These are phyloP conservation scores for Ranitomeya imitator DNA, from an alignment of 2,113 vertebrate species.

Conservation along the genomic window DNA sequence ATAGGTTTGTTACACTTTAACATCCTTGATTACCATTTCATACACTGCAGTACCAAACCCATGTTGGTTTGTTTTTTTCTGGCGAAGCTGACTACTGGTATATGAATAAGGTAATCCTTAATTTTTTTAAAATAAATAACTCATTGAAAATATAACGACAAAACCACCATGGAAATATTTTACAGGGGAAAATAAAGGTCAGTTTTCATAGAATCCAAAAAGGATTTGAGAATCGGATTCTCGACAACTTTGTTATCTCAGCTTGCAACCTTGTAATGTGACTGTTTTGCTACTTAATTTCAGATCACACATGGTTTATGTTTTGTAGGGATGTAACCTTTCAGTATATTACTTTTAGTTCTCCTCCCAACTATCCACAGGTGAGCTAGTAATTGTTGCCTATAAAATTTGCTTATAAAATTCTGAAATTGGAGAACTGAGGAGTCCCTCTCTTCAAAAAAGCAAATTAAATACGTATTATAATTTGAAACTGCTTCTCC, in stretches of 20 bases:
- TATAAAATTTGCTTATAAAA: conserved; percentile 42
- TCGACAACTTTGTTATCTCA: conserved; percentile 24
- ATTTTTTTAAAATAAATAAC: background rate
- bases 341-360: conserved; percentile 22
- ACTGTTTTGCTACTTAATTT: conserved; percentile 25
- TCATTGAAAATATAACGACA: background rate
- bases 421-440: conserved; percentile 12
- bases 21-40: too few relatives aligned
- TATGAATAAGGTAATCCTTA: too few relatives aligned
- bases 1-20: too few relatives aligned
- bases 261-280: conserved; percentile 34
- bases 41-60: too few relatives aligned
- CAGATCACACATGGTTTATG: conserved; percentile 38
- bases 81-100: too few relatives aligned
- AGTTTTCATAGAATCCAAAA: background rate
- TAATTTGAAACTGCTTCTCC: background rate
- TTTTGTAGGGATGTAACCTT: conserved; percentile 39
- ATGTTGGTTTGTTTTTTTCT: too few relatives aligned
- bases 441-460: background rate
- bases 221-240: conserved; percentile 8
- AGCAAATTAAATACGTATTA: background rate
- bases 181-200: background rate
- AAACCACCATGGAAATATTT: background rate
- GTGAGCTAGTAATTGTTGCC: conserved; percentile 37
- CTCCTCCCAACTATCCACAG: conserved; percentile 31